Percentiles rank a stretch among this genome's conserved stretches.
Evolutionary conservation across 2,888 invertebrate genomes (phyloP).

Genomic region (Phortica okadai): DNA sequence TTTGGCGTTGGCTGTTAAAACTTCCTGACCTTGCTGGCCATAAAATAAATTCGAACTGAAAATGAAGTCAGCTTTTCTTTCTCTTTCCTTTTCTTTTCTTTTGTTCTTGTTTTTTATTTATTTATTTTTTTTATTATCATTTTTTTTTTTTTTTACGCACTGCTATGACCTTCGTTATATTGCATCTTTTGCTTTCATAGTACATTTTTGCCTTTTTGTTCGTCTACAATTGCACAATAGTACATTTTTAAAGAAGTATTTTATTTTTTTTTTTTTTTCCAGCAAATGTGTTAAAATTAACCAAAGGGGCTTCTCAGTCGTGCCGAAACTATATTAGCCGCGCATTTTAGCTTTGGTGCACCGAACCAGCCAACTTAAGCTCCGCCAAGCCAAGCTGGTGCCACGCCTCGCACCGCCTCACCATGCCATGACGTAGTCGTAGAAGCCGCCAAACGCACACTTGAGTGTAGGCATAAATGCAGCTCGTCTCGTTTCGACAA

Average conservation of each 20-base stretch:
- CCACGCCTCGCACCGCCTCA: background rate
- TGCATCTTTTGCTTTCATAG: background rate
- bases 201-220: background rate
- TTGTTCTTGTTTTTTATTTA: background rate
- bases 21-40: slow-evolving; percentile 71
- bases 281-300: slow-evolving; percentile 61
- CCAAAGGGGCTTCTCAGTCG: slow-evolving; percentile 46
- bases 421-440: background rate
- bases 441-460: too few species aligned
- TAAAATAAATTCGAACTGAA: slow-evolving; percentile 69
- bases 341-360: background rate
- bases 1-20: background rate
- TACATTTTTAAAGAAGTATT: background rate
- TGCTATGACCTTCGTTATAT: background rate
- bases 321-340: slow-evolving; percentile 9
- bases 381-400: background rate
- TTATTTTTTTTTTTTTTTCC: background rate
- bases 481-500: background rate
- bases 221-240: background rate
- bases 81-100: too few species aligned
- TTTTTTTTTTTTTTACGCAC: background rate
- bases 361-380: background rate
- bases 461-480: too few species aligned
- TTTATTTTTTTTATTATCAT: background rate
- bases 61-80: slow-evolving; percentile 39